Percentiles rank a stretch among this genome's conserved stretches.
Evolutionary conservation across 2,797 vertebrate genomes (phyloP).

Genomic region (Denticeps clupeoides): DNA sequence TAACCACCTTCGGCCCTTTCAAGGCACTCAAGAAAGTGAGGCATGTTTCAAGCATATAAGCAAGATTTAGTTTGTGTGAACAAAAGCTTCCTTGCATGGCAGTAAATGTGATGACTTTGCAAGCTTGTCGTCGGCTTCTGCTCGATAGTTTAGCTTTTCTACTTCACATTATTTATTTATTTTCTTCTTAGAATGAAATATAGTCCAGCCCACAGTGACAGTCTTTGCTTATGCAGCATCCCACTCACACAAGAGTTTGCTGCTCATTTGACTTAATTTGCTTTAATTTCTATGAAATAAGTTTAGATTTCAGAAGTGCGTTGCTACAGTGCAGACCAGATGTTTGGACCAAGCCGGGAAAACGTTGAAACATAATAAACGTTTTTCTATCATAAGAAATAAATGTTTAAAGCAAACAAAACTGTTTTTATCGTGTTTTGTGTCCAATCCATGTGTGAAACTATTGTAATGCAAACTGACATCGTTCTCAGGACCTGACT

Average conservation of each 20-base stretch:
- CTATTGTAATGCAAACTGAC: no score
- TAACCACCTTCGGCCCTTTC: constrained; percentile 10
- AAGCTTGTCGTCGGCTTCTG: constrained; percentile 55
- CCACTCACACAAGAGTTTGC: constrained; percentile 22
- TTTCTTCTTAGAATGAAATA: constrained; percentile 49
- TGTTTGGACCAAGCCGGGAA: constrained; percentile 44
- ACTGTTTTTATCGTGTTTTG: no score
- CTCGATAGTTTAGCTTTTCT: constrained; percentile 22
- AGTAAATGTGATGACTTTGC: constrained; percentile 60
- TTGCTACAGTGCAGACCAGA: no score
- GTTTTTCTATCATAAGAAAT: no score
- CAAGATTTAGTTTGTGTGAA: constrained; percentile 57
- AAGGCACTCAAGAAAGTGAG: background rate
- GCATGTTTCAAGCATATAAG: constrained; percentile 46
- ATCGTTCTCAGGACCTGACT: no score
- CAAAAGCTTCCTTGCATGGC: constrained; percentile 51
- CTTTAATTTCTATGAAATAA: no score
- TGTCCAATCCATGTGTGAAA: no score
- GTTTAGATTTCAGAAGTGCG: no score
- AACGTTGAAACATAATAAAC: no score
- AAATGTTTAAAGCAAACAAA: no score
- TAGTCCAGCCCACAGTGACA: constrained; percentile 39
- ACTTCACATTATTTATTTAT: constrained; percentile 22
- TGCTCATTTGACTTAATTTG: no score
- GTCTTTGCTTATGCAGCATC: constrained; percentile 32